Conservation (phyloP, 1,140 invertebrate genomes). For the Bombyx mori region ASM3026992v2 NC_085131.1:6557501-6558000, state of each 20-base stretch:
- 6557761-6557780: not conserved
- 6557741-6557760: not conserved
- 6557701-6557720: too few species aligned
- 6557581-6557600: too few species aligned
- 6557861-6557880: constrained; percentile 18
- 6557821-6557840: constrained; percentile 12
- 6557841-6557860: constrained; percentile 21
- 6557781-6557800: not conserved
- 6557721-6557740: not conserved
- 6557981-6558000: constrained; percentile 59
- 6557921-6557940: constrained; percentile 33
- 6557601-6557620: too few species aligned
- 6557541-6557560: too few species aligned
- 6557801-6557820: not conserved
- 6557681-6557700: too few species aligned
- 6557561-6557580: too few species aligned
- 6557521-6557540: too few species aligned
- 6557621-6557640: too few species aligned
- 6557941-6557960: constrained; percentile 37
- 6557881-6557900: constrained; percentile 30
- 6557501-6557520: too few species aligned
- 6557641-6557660: too few species aligned
- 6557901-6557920: constrained; percentile 20
- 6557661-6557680: too few species aligned
- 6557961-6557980: constrained; percentile 55